These are phyloP conservation scores for Malthinus flaveolus DNA, from an alignment of 2,888 invertebrate species.

Conservation along the genomic window DNA sequence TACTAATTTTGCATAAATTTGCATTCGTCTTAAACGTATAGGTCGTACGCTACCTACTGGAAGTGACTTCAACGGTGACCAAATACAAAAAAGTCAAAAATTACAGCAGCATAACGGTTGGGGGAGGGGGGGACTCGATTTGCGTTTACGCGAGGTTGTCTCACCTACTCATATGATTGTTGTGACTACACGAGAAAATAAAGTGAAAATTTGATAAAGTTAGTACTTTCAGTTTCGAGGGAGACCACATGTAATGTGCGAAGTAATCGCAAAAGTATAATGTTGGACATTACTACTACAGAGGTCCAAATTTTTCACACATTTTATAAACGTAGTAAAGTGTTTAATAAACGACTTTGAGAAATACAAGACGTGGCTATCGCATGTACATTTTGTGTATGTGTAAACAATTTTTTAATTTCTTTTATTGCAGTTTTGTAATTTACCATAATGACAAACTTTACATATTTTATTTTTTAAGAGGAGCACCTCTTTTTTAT, in stretches of 20 bases:
- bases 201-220: too few species aligned
- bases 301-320: slow-evolving; percentile 28
- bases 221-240: background rate
- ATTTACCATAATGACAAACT: slow-evolving; percentile 1
- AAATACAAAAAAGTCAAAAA: too few species aligned
- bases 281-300: slow-evolving; percentile 24
- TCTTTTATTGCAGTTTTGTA: slow-evolving; percentile 6
- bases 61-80: too few species aligned
- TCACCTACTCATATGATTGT: too few species aligned
- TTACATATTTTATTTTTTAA: background rate
- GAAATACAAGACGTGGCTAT: slow-evolving; percentile 8
- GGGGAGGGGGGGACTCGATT: too few species aligned
- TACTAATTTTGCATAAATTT: slow-evolving; percentile 22
- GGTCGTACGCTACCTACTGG: too few species aligned
- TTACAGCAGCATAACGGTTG: too few species aligned
- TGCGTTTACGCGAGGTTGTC: too few species aligned
- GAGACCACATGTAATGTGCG: slow-evolving; percentile 27
- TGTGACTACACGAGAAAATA: too few species aligned
- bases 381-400: slow-evolving; percentile 6
- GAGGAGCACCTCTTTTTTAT: too few species aligned
- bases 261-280: slow-evolving; percentile 31
- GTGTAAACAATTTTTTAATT: slow-evolving; percentile 13
- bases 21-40: too few species aligned
- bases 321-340: slow-evolving; percentile 30
- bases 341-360: slow-evolving; percentile 12